Evolutionary conservation across 2,888 invertebrate species (phyloP).

Genomic region (Minunthozetes semirufus): DNA sequence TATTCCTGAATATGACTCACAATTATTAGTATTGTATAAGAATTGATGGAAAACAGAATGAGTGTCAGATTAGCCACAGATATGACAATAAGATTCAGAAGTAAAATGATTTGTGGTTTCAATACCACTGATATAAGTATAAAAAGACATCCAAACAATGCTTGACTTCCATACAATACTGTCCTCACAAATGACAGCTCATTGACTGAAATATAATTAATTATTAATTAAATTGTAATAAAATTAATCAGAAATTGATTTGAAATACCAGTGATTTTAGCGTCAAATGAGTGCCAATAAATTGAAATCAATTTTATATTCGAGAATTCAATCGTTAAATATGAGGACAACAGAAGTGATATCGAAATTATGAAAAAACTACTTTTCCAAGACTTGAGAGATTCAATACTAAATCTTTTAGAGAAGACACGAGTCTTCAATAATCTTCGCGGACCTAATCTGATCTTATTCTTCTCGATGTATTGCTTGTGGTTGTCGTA

Average conservation of each 20-base stretch:
- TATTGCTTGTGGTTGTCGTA: background rate
- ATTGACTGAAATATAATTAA: too few species aligned
- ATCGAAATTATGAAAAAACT: background rate
- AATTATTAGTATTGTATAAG: background rate
- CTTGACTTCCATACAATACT: background rate
- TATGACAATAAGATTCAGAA: background rate
- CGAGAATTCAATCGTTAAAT: background rate
- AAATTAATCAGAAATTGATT: too few species aligned
- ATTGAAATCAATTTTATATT: background rate
- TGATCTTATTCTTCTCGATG: background rate
- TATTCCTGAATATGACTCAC: background rate
- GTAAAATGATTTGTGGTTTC: background rate
- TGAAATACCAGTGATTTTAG: background rate
- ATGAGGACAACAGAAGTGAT: background rate
- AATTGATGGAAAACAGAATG: background rate
- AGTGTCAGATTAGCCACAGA: background rate
- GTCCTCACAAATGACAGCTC: background rate
- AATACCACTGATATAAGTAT: background rate
- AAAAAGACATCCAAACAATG: background rate
- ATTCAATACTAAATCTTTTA: background rate
- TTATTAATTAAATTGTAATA: too few species aligned
- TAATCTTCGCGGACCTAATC: background rate
- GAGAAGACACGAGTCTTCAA: background rate
- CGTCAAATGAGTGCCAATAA: background rate
- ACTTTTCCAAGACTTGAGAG: background rate